Percentiles rank a stretch among this genome's conserved stretches.
These are phyloP conservation scores for Lasiurus cinereus DNA, from an alignment of 2,113 vertebrate genomes.

Conservation along the genomic window DNA sequence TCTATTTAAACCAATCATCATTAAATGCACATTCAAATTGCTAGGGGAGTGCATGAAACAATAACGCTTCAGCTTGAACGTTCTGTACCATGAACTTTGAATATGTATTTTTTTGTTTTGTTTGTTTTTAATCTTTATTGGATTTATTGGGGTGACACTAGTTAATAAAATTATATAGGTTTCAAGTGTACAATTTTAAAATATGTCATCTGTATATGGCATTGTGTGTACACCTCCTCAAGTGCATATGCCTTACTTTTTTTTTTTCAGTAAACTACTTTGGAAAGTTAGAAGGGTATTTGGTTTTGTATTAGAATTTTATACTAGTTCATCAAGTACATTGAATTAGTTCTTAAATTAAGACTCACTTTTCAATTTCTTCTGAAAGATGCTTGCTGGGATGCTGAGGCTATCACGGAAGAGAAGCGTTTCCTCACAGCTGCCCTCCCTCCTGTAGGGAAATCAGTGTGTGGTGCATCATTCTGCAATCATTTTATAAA, in stretches of 20 bases:
- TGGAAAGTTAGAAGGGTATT: not conserved
- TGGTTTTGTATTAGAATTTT: constrained; percentile 9
- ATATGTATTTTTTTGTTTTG: not conserved
- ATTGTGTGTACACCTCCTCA: not conserved
- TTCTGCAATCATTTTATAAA: constrained; percentile 65
- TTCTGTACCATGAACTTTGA: not conserved
- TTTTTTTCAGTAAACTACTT: not conserved
- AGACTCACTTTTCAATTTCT: not conserved
- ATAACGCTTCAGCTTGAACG: not conserved
- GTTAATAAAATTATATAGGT: not conserved
- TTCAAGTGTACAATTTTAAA: not conserved
- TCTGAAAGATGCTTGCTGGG: not conserved
- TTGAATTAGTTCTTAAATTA: not conserved
- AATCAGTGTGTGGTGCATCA: not conserved
- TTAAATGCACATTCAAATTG: not conserved
- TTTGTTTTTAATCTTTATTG: not conserved
- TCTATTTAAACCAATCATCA: not conserved
- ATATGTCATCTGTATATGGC: not conserved
- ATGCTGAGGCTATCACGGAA: not conserved
- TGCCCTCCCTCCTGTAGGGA: constrained; percentile 17
- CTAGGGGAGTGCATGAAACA: not conserved
- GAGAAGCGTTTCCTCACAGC: not conserved
- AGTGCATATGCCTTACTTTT: not conserved
- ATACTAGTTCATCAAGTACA: not conserved
- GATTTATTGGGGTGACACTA: not conserved